These are phyloP conservation scores for Chaunax sp. DNA, from an alignment of 2,797 vertebrate species.

Conservation along the genomic window DNA sequence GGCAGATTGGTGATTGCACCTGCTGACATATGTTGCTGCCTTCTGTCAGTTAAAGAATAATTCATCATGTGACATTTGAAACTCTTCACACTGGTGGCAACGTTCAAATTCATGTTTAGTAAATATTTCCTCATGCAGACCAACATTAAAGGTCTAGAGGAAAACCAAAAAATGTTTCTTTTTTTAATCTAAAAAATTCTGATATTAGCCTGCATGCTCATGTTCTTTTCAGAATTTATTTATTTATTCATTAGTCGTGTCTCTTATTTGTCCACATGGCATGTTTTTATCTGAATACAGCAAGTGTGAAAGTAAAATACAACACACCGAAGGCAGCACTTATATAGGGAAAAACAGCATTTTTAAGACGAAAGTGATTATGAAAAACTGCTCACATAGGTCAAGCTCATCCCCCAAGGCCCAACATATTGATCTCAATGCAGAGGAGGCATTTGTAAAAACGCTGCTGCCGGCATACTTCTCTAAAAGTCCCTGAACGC, in stretches of 20 bases:
- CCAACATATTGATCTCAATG: constrained; percentile 72
- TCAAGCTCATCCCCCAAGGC: constrained; percentile 62
- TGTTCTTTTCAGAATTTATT: constrained; percentile 9
- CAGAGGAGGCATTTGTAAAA: constrained; percentile 75
- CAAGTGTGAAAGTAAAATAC: constrained; percentile 13
- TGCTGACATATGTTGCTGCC: constrained; percentile 10
- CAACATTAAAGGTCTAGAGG: neutral
- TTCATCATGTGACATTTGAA: constrained; percentile 23
- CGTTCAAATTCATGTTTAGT: neutral
- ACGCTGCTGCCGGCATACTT: constrained; percentile 69
- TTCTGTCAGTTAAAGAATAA: neutral
- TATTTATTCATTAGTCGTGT: neutral
- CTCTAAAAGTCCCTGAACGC: constrained; percentile 66
- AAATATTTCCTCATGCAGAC: neutral
- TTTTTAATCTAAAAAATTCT: neutral
- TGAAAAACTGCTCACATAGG: constrained; percentile 66
- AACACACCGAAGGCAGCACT: constrained; percentile 9
- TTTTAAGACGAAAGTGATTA: constrained; percentile 63
- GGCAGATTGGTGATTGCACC: constrained; percentile 20
- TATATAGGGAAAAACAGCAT: constrained; percentile 24
- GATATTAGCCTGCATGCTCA: neutral
- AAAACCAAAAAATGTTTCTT: neutral
- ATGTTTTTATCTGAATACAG: constrained; percentile 8
- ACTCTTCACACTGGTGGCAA: neutral
- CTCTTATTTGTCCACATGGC: neutral